A percentile compares a stretch with the other conserved stretches of the same genome.
Conservation (phyloP, 2,797 vertebrate genomes). For the Lepidocolaptes lacrymiger region DNA sequence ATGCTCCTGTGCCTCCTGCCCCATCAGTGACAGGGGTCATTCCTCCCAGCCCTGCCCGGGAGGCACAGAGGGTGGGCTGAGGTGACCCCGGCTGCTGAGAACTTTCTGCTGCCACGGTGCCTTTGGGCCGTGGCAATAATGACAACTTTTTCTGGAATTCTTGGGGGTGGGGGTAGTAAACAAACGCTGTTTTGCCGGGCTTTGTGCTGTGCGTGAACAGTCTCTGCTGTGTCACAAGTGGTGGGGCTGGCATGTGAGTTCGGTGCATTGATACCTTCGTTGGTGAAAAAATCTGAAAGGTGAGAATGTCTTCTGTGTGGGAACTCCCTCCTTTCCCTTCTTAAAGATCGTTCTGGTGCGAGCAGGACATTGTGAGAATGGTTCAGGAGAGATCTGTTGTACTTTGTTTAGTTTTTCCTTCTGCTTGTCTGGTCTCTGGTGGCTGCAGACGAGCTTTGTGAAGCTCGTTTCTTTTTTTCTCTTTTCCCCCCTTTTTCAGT, state of each 20-base stretch:
- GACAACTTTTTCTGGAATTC: conserved; percentile 42
- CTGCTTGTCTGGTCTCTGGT: not conserved
- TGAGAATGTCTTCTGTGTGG: not conserved
- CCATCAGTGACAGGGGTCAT: too few relatives aligned
- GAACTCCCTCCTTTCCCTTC: not conserved
- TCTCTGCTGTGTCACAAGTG: not conserved
- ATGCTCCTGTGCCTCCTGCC: too few relatives aligned
- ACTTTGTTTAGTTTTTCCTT: not conserved
- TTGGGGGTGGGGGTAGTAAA: not conserved
- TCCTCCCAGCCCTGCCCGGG: too few relatives aligned
- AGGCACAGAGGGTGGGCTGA: too few relatives aligned
- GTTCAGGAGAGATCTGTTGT: not conserved
- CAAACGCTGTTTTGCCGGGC: conserved; percentile 3
- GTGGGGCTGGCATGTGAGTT: not conserved
- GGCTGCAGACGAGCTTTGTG: not conserved
- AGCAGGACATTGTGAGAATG: not conserved
- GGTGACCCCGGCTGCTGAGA: not conserved
- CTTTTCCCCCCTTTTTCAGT: accelerated
- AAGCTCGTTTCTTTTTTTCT: not conserved
- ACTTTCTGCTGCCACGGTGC: not conserved
- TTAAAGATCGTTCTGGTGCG: not conserved
- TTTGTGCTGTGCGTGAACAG: not conserved
- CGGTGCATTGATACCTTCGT: accelerated
- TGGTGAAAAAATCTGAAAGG: not conserved
- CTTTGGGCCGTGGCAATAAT: not conserved